Percentiles rank a stretch among this genome's conserved stretches.
These are phyloP conservation scores for Schizothorax lantsangensis DNA, from an alignment of 2,797 vertebrate genomes.

Conservation along the genomic window DNA sequence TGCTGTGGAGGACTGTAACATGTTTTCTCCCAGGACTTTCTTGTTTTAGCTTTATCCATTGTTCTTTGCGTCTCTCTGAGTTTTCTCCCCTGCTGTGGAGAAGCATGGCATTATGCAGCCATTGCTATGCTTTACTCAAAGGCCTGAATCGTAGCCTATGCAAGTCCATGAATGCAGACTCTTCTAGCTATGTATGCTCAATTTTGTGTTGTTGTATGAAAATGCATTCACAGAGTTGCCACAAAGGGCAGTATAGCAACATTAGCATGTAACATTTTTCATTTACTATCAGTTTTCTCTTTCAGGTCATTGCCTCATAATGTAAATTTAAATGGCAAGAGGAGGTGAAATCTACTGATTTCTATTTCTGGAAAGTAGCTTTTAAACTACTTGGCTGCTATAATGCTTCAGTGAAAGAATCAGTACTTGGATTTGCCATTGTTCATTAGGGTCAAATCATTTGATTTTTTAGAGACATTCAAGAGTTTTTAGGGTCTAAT, in stretches of 20 bases:
- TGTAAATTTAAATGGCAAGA: neutral
- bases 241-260: neutral
- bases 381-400: neutral
- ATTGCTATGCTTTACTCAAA: neutral
- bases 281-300: neutral
- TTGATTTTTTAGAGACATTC: neutral
- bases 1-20: constrained; percentile 16
- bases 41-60: constrained; percentile 23
- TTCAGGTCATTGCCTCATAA: too few relatives aligned
- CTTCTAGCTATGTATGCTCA: neutral
- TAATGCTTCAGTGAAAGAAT: neutral
- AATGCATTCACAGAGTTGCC: neutral
- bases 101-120: neutral
- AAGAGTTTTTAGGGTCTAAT: neutral
- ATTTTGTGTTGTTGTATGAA: neutral
- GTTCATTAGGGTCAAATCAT: neutral
- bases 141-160: neutral
- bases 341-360: neutral
- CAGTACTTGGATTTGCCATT: neutral
- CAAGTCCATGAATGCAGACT: neutral
- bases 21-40: constrained; percentile 20
- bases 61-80: constrained; percentile 8
- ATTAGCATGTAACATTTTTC: neutral
- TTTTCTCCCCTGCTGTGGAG: constrained; percentile 10
- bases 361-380: neutral